A percentile compares a stretch with the other conserved stretches of the same genome.
These are phyloP conservation scores for Suncus etruscus DNA, from an alignment of 2,113 vertebrate species.

Conservation along the genomic window DNA sequence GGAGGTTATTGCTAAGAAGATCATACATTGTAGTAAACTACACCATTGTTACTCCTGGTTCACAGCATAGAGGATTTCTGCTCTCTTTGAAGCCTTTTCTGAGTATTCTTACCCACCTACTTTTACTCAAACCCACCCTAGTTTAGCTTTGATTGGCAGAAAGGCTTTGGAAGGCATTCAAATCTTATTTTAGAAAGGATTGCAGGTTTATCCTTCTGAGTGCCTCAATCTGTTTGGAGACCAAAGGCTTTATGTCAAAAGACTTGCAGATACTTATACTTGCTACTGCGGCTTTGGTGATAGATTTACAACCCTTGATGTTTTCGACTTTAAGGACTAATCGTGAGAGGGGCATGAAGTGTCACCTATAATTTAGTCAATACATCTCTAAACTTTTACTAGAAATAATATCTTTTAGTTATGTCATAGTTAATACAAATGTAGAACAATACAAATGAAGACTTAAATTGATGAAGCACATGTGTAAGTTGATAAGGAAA, in stretches of 20 bases:
- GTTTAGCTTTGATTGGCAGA: conserved; percentile 40
- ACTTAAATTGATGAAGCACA: conserved; percentile 82
- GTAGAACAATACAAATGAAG: conserved; percentile 74
- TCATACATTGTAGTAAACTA: rapidly evolving
- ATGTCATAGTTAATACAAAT: conserved; percentile 69
- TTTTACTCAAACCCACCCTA: background rate
- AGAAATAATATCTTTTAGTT: conserved; percentile 64
- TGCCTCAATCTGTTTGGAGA: conserved; percentile 65
- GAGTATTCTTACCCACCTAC: conserved; percentile 7
- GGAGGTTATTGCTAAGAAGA: rapidly evolving
- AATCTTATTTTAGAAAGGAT: conserved; percentile 68
- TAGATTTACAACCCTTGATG: conserved; percentile 33
- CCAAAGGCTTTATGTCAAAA: background rate
- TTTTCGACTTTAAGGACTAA: conserved; percentile 51
- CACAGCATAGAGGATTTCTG: background rate
- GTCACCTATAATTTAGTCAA: background rate
- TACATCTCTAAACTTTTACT: background rate
- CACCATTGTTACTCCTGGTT: background rate
- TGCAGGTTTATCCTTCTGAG: conserved; percentile 60
- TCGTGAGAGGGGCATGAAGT: conserved; percentile 7
- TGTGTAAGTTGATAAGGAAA: conserved; percentile 85
- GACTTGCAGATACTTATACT: background rate
- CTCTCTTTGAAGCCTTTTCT: background rate
- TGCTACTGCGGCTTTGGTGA: background rate
- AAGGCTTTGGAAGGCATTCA: conserved; percentile 61